A percentile compares a stretch with the other conserved stretches of the same genome.
These are phyloP conservation scores for Petrocephalus schoutedeni DNA, from an alignment of 2,797 vertebrate genomes.

Conservation along the genomic window DNA sequence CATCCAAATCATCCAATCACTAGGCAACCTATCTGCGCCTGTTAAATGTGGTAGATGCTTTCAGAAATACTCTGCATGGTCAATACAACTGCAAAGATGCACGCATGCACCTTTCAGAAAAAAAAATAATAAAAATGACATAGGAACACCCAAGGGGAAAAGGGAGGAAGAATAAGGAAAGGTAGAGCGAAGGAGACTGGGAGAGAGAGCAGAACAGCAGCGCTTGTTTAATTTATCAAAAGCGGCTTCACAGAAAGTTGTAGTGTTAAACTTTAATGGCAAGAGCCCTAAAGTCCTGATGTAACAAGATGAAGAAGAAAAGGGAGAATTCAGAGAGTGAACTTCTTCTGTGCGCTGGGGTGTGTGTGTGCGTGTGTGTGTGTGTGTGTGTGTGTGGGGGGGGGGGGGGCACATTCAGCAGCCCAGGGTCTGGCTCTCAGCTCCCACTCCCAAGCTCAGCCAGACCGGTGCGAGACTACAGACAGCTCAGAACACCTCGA, in stretches of 20 bases:
- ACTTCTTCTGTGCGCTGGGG: not conserved
- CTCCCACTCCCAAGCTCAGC: not conserved
- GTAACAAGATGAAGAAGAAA: constrained; percentile 59
- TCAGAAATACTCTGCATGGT: constrained; percentile 41
- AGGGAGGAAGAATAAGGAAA: constrained; percentile 4
- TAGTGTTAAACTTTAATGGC: constrained; percentile 67
- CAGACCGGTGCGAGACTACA: not conserved
- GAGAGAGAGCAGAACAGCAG: constrained; percentile 35
- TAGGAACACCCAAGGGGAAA: not conserved
- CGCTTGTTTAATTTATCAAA: constrained; percentile 53
- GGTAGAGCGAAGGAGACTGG: not conserved
- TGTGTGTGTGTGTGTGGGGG: not conserved
- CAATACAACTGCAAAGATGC: constrained; percentile 40
- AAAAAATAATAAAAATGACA: not conserved
- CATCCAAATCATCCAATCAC: not conserved
- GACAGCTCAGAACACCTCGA: not conserved
- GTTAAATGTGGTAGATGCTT: constrained; percentile 31
- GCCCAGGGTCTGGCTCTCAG: not conserved
- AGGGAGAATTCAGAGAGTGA: constrained; percentile 19
- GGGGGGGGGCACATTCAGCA: not conserved
- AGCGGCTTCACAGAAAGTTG: constrained; percentile 49
- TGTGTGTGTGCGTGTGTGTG: not conserved
- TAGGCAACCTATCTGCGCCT: constrained; percentile 12
- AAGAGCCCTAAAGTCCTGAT: constrained; percentile 60
- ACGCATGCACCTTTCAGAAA: not conserved